These are phyloP conservation scores for Holacanthella duospinosa DNA, from an alignment of 2,888 invertebrate genomes.

Conservation along the genomic window DNA sequence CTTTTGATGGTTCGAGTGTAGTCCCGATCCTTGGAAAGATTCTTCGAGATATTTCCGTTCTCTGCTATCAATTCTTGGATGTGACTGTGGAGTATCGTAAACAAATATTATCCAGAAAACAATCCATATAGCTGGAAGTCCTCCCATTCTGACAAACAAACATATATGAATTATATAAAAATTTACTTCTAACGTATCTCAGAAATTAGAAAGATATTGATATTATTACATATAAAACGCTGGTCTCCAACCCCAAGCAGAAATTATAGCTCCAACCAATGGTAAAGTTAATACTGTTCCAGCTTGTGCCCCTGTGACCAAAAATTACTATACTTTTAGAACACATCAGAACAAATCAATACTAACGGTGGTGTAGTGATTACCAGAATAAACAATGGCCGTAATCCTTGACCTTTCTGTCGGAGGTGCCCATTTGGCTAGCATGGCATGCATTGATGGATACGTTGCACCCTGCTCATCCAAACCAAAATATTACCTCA, in stretches of 20 bases:
- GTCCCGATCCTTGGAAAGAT: no score
- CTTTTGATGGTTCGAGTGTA: no score
- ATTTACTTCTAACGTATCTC: no score
- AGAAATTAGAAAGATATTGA: neutral
- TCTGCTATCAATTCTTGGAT: constrained; percentile 18
- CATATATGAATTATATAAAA: neutral
- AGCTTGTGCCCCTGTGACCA: constrained; percentile 43
- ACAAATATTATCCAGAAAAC: constrained; percentile 31
- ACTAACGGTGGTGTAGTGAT: neutral
- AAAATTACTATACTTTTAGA: neutral
- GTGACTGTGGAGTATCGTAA: constrained; percentile 17
- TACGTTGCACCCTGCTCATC: constrained; percentile 20
- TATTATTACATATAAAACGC: constrained; percentile 39
- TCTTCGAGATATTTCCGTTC: constrained; percentile 13
- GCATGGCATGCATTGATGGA: constrained; percentile 21
- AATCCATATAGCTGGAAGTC: constrained; percentile 40
- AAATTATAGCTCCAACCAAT: constrained; percentile 40
- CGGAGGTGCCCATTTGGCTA: constrained; percentile 20
- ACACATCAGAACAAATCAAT: neutral
- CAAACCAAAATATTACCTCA: no score
- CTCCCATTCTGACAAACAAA: constrained; percentile 37
- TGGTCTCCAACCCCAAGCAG: constrained; percentile 42
- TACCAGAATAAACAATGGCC: constrained; percentile 20
- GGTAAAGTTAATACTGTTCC: constrained; percentile 45
- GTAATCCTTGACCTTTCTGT: constrained; percentile 18